Evolutionary conservation across 2,888 invertebrate species (phyloP), one percentile per base, ranked within the genome.

Genomic region (Athrips mouffetella): DNA sequence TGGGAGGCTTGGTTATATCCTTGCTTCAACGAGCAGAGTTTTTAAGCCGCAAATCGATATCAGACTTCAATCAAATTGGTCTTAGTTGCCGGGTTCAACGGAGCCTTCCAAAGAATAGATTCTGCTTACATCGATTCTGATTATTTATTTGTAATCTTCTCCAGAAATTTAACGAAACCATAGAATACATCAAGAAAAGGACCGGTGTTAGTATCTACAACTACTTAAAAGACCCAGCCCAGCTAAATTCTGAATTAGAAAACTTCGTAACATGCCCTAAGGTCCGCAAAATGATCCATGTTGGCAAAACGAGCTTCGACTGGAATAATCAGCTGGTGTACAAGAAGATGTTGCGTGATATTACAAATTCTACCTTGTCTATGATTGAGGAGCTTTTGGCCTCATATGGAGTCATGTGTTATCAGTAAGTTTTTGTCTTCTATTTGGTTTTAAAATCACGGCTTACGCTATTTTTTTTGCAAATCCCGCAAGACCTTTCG

Each of bases 351-450:
- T 71, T 90, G 50, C 78, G 83, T 4, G 95, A 96, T 68, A 79
- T 94, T 20, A 91, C 93, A 90, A 90, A 92, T 57, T 91, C 92
- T 0, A 90, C 92, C 1, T 91, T 91, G 49, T 84, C 89, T 0
- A 90, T 90, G 75, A 67, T 93, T 16, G 86, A 89, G 21, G 90
- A 90, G 58, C 67, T 93, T 10, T 63, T 92, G 8, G 86, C 90
- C 30, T 74, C 91, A 63, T 93, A 92, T 61, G 83, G 86, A 62
- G 92, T 94, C 13, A 70, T 95, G 59, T 84, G 93, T 53, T 95
- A 94, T 45, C 76, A 70, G 81, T 78, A 51, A 47, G 57, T 44
- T 21, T 23, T 21, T 20, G n/a, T 3, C 18, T 23, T 37, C 29
- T 21, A 40, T 45, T n/a, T 39, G 13, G 6, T 41, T 27, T 6